Conservation (phyloP, 2,888 invertebrate species). For the Eremobia ochroleuca region DNA sequence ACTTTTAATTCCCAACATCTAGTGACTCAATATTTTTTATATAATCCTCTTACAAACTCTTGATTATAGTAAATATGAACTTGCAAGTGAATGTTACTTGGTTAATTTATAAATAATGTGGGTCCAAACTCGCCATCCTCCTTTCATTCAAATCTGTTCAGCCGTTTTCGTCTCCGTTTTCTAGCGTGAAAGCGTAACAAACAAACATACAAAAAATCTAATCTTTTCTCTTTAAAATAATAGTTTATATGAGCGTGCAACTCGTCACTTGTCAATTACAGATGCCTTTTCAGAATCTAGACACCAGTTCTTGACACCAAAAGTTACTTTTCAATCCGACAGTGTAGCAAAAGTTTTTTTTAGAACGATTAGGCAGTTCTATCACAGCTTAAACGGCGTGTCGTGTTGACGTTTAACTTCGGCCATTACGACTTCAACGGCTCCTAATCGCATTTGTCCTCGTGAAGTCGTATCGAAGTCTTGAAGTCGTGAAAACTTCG, state of each 20-base stretch:
- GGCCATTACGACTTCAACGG: slow-evolving; percentile 46
- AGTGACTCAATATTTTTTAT: too few species aligned
- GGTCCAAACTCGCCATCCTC: too few species aligned
- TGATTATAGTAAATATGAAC: too few species aligned
- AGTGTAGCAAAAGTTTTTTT: not conserved
- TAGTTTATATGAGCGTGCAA: not conserved
- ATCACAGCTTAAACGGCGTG: slow-evolving; percentile 18
- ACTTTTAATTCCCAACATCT: too few species aligned
- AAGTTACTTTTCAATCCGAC: not conserved
- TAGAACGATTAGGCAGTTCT: slow-evolving; percentile 9
- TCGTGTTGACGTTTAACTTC: slow-evolving; percentile 43
- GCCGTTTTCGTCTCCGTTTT: too few species aligned
- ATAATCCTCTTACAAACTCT: too few species aligned
- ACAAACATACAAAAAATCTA: not conserved
- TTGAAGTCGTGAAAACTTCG: slow-evolving; percentile 44
- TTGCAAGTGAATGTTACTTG: too few species aligned
- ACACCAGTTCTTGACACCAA: not conserved
- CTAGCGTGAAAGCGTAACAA: not conserved
- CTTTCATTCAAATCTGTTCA: not conserved
- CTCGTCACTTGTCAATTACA: not conserved
- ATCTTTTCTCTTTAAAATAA: too few species aligned
- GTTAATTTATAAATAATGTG: too few species aligned
- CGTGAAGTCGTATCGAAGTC: slow-evolving; percentile 43
- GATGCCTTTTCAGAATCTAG: not conserved
- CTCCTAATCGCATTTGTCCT: slow-evolving; percentile 35